A percentile compares a stretch with the other conserved stretches of the same genome.
These are phyloP conservation scores for Ceramica pisi DNA, from an alignment of 2,888 invertebrate genomes.

Conservation along the genomic window DNA sequence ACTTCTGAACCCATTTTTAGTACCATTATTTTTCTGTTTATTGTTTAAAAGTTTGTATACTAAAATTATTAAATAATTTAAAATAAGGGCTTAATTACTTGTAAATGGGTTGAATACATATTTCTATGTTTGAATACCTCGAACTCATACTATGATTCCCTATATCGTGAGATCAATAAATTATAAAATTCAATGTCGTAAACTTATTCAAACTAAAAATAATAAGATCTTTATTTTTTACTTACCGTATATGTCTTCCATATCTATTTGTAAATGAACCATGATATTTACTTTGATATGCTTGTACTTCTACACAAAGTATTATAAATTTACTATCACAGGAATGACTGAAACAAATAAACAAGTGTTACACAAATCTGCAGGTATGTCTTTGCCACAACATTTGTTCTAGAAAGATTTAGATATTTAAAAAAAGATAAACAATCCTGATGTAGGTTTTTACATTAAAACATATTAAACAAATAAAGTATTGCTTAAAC, in stretches of 20 bases:
- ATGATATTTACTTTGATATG: too few species aligned
- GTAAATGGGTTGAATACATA: not conserved
- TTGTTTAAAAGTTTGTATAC: too few species aligned
- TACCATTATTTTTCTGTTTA: too few species aligned
- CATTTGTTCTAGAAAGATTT: not conserved
- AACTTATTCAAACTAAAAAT: too few species aligned
- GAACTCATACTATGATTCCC: not conserved
- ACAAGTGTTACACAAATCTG: not conserved
- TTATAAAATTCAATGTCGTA: not conserved
- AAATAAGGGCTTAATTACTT: too few species aligned
- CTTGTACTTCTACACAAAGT: conserved; percentile 78
- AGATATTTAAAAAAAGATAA: too few species aligned
- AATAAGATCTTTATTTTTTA: not conserved
- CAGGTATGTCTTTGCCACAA: not conserved
- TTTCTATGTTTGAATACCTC: too few species aligned
- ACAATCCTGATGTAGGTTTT: too few species aligned
- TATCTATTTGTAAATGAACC: conserved; percentile 5
- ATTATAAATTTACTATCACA: conserved; percentile 83
- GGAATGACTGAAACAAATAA: conserved; percentile 74
- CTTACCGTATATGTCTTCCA: conserved; percentile 34
- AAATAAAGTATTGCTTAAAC: too few species aligned
- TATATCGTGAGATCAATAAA: not conserved
- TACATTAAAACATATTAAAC: too few species aligned
- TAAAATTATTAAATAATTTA: too few species aligned
- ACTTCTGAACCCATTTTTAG: too few species aligned